Base-by-base conservation (phyloP, 2,797 vertebrate species). In the Notoglanidium macrostoma region DNA sequence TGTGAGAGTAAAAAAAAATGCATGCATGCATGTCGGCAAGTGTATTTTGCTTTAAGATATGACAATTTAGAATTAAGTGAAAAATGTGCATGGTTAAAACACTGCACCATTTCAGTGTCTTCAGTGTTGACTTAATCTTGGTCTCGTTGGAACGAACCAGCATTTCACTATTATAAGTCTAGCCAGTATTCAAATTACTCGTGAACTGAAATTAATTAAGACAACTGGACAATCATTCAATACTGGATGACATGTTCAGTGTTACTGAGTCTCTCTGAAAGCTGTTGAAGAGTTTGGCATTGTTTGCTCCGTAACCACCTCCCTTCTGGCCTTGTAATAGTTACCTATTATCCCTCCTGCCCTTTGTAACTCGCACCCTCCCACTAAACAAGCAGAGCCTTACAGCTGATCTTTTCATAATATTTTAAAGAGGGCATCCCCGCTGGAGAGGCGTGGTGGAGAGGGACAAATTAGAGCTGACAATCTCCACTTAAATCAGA, bases 381-480 rank as follows among this genome's bases (percentile, higher is more conserved):
- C 91, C 85, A 91, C 93, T 95, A 95, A 94, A 95, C 89, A 92
- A 90, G 90, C 92, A 93, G 92, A 89, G 93, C 93, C 94, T 95
- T 95, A 94, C 94, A 94, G 95, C 94, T 95, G 95, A 95, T 96
- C 95, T 96, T 96, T 96, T 96, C 95, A 95, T 96, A 95, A 95
- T 95, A 95, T 95, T 96, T 96, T 96, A 93, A 91, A 93, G 94
- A 94, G 94, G 94, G 92, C 87, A 92, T 94, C 93, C 94, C 94
- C 86, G 86, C 90, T 91, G 90, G 90, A 90, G 90, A 91, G 93
- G 93, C 94, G 93, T 35, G 92, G 93, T 94, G 94, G 93, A 95
- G 94, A 93, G 94, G 95, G 95, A 96, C 96, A 97, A 96, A 97
- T 97, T 96, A 97, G 96, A 95, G 95, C 96, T 96, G 96, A 96